Evolutionary conservation across 2,113 vertebrate species (phyloP).

Genomic region (Vombatus ursinus): DNA sequence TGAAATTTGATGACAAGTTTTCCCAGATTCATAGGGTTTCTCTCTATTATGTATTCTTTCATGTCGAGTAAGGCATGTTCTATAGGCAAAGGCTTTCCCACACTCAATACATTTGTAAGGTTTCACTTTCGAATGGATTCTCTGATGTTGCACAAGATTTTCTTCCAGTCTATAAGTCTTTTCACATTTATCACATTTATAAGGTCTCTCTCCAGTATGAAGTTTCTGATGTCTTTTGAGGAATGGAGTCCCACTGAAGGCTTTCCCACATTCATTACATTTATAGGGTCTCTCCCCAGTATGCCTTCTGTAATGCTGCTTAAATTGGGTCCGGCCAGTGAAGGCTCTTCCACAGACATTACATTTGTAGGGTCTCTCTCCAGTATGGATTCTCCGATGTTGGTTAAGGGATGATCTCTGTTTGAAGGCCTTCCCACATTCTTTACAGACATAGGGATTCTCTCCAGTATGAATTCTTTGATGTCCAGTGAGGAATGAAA

Average conservation of each 20-base stretch:
- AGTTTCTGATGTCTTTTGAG: background rate
- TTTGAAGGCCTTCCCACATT: constrained; percentile 62
- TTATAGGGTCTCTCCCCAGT: background rate
- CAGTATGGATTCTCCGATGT: constrained; percentile 45
- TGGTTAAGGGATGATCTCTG: constrained; percentile 61
- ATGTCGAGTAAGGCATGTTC: constrained; percentile 59
- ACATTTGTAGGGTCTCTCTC: constrained; percentile 54
- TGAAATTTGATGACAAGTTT: background rate
- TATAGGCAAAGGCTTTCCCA: constrained; percentile 45
- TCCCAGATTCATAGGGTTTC: constrained; percentile 53
- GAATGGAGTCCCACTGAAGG: constrained; percentile 42
- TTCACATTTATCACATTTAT: background rate
- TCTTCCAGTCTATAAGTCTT: constrained; percentile 30
- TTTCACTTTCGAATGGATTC: constrained; percentile 3
- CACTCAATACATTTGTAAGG: constrained; percentile 35
- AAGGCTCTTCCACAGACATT: constrained; percentile 62
- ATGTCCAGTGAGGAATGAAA: constrained; percentile 59
- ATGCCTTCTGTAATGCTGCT: constrained; percentile 18
- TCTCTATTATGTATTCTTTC: constrained; percentile 63
- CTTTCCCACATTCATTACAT: background rate
- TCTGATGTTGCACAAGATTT: constrained; percentile 39
- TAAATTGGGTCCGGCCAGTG: constrained; percentile 7
- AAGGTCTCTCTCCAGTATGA: constrained; percentile 1
- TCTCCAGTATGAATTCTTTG: constrained; percentile 55
- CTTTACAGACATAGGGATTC: constrained; percentile 52